Conservation (phyloP, 2,888 invertebrate genomes). For the Eilema sororculum region DNA sequence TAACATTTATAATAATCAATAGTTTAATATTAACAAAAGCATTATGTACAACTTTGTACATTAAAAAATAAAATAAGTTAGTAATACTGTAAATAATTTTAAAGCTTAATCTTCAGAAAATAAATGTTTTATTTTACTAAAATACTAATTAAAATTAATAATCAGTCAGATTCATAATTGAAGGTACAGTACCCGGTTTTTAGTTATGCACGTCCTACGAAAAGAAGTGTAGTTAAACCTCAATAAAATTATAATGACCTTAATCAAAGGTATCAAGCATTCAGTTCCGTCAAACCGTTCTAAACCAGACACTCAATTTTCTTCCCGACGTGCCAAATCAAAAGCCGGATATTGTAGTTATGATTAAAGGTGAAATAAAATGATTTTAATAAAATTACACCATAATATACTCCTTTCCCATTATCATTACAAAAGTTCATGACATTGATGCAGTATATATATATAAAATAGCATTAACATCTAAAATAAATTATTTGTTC, state of each 20-base stretch:
- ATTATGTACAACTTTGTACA: conserved; percentile 83
- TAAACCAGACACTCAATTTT: neutral
- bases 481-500: conserved; percentile 39
- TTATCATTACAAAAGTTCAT: neutral
- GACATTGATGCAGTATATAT: neutral
- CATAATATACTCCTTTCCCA: neutral
- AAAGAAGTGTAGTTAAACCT: neutral
- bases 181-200: conserved; percentile 7
- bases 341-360: neutral
- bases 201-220: neutral
- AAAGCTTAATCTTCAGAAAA: conserved; percentile 76
- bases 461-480: conserved; percentile 6
- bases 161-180: conserved; percentile 65
- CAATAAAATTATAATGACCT: neutral
- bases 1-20: conserved; percentile 35
- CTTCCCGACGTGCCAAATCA: neutral
- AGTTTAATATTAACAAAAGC: conserved; percentile 65
- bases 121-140: conserved; percentile 43
- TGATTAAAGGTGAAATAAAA: neutral
- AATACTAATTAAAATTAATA: conserved; percentile 63
- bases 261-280: neutral
- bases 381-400: conserved; percentile 4
- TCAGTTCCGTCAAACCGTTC: neutral
- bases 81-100: conserved; percentile 86
- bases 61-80: conserved; percentile 80